Conservation (phyloP, 2,888 invertebrate species). For the Heteromyza rotundicornis region DNA sequence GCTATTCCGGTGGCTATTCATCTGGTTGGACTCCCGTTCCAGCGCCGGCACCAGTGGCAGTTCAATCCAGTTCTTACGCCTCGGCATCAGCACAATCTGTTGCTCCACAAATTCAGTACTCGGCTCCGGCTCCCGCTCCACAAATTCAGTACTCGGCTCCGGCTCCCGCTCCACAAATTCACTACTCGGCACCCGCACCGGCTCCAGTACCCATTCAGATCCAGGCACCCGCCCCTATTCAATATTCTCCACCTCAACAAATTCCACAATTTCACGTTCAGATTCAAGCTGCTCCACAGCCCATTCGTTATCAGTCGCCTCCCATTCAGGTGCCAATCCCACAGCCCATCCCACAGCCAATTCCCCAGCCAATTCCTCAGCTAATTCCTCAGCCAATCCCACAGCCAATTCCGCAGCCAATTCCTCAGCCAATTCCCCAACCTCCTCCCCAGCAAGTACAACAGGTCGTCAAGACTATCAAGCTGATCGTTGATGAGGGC, state of each 20-base stretch:
- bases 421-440: conserved; percentile 26
- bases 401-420: conserved; percentile 10
- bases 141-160: conserved; percentile 23
- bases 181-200: conserved; percentile 25
- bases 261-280: conserved; percentile 5
- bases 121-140: conserved; percentile 27
- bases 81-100: conserved; percentile 22
- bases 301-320: neutral
- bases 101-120: conserved; percentile 27
- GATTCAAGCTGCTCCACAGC: conserved; percentile 6
- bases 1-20: conserved; percentile 30
- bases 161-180: conserved; percentile 2
- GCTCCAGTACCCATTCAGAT: conserved; percentile 28
- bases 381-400: conserved; percentile 11
- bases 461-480: conserved; percentile 49
- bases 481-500: conserved; percentile 44
- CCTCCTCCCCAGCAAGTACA: conserved; percentile 20
- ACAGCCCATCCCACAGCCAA: conserved; percentile 10
- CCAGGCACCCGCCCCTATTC: conserved; percentile 6
- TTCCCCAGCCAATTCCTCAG: conserved; percentile 9
- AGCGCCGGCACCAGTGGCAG: conserved; percentile 31
- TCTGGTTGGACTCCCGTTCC: conserved; percentile 27
- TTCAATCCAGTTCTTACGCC: conserved; percentile 18
- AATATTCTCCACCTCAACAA: conserved; percentile 12
- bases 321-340: neutral